phyloP scores from a whole-genome alignment of 2,888 invertebrate genomes.

The Blomia tropicalis region DNA sequence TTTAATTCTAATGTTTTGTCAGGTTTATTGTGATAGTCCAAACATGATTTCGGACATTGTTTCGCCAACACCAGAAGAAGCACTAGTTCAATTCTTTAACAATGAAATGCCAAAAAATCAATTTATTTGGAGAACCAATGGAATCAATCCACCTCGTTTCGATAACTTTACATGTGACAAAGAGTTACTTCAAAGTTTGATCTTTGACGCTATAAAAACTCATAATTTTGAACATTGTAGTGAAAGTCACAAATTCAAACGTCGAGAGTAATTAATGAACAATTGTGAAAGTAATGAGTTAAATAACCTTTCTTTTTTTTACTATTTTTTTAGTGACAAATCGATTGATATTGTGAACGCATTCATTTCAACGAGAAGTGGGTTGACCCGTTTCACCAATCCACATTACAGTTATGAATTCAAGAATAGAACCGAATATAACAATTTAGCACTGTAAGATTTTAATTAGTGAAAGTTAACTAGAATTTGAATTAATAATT shows the following conservation, averaged over 20 bases:
- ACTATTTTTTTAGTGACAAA: background rate
- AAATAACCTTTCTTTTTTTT: background rate
- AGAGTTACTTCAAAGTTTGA: conserved; percentile 62
- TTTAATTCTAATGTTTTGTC: background rate
- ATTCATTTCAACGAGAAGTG: conserved; percentile 75
- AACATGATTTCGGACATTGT: conserved; percentile 26
- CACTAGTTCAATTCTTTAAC: conserved; percentile 26
- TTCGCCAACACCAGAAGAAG: conserved; percentile 28
- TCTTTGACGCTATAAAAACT: conserved; percentile 73
- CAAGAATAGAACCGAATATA: background rate
- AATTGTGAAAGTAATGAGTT: background rate
- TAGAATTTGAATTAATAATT: background rate
- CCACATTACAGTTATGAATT: conserved; percentile 34
- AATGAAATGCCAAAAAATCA: conserved; percentile 26
- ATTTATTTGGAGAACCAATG: conserved; percentile 28
- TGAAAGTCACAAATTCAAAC: background rate
- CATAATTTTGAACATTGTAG: conserved; percentile 41
- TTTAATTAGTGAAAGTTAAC: background rate
- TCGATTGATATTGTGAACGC: conserved; percentile 33
- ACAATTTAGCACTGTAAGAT: conserved; percentile 3
- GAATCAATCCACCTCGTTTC: conserved; percentile 28
- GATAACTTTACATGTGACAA: conserved; percentile 43
- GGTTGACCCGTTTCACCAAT: conserved; percentile 52
- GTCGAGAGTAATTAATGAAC: background rate
- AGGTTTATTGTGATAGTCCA: conserved; percentile 30